phyloP scores from a whole-genome alignment of 2,888 invertebrate genomes.

The Dyspetes luteomarginatus region DNA sequence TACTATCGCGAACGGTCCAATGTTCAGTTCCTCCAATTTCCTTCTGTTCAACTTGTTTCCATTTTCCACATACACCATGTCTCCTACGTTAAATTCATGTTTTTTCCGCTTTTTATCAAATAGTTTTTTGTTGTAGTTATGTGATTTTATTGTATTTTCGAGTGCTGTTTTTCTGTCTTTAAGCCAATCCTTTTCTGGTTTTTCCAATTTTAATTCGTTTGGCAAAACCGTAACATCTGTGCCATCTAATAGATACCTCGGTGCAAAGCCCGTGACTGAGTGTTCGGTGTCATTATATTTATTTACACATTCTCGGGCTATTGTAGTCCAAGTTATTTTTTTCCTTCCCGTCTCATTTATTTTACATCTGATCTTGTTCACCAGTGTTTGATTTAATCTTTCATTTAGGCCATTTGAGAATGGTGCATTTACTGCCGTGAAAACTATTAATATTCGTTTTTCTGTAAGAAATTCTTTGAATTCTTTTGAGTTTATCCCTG shows the following conservation, averaged over 20 bases:
- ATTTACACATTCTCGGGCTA: constrained; percentile 68
- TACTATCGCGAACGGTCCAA: constrained; percentile 61
- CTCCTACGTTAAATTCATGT: constrained; percentile 68
- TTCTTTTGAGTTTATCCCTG: no score
- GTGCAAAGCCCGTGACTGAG: constrained; percentile 67
- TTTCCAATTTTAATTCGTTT: background rate
- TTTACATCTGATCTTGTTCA: no score
- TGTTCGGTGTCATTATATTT: constrained; percentile 73
- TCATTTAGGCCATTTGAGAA: no score
- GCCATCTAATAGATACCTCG: constrained; percentile 68
- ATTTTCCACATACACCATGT: constrained; percentile 70
- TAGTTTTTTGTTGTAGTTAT: constrained; percentile 66
- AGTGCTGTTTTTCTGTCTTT: constrained; percentile 66
- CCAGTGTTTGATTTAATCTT: no score
- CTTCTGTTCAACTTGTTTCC: constrained; percentile 68
- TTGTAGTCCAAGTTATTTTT: constrained; percentile 71
- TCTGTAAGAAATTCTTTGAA: no score
- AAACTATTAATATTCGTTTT: no score
- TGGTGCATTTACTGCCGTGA: no score
- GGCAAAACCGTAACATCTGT: no score
- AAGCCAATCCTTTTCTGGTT: constrained; percentile 18
- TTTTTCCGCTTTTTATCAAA: constrained; percentile 66
- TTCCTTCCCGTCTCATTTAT: no score
- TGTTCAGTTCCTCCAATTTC: no score
- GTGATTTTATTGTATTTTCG: constrained; percentile 59